phyloP scores from a whole-genome alignment of 2,888 invertebrate species.

The Ormyrus thymus region DNA sequence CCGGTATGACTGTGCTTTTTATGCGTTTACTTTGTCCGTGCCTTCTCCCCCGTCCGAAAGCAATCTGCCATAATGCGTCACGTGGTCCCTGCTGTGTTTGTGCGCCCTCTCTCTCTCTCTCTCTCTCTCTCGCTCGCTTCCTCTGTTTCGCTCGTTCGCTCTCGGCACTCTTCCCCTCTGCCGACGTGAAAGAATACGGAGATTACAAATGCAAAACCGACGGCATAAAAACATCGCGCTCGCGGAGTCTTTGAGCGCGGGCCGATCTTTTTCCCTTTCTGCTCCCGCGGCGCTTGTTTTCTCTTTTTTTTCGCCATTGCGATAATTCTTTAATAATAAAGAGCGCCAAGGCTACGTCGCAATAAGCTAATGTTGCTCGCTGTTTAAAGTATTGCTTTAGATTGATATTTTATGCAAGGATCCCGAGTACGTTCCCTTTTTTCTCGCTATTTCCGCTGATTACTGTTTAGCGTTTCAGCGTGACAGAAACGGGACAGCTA shows the following conservation, averaged over 20 bases:
- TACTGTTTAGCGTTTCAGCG: too few relatives aligned
- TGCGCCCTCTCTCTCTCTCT: constrained; percentile 23
- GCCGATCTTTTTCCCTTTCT: constrained; percentile 5
- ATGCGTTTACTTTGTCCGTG: constrained; percentile 47
- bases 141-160: constrained; percentile 2
- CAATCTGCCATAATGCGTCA: constrained; percentile 59
- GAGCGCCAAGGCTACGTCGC: neutral
- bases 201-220: constrained; percentile 40
- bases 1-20: constrained; percentile 42
- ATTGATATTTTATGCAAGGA: too few relatives aligned
- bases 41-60: constrained; percentile 43
- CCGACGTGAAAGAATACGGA: constrained; percentile 38
- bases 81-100: constrained; percentile 52
- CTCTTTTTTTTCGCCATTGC: neutral
- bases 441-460: too few relatives aligned
- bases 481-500: too few relatives aligned
- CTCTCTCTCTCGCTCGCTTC: constrained; percentile 18
- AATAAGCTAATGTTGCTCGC: too few relatives aligned
- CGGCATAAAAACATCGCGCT: constrained; percentile 56
- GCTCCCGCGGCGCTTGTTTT: neutral
- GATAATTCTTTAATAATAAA: constrained; percentile 14
- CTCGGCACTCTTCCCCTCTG: neutral
- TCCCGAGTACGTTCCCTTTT: too few relatives aligned
- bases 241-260: neutral
- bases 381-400: too few relatives aligned